A percentile compares a stretch with the other conserved stretches of the same genome.
These are phyloP conservation scores for Mamestra configurata DNA, from an alignment of 1,140 invertebrate species.

Conservation along the genomic window DNA sequence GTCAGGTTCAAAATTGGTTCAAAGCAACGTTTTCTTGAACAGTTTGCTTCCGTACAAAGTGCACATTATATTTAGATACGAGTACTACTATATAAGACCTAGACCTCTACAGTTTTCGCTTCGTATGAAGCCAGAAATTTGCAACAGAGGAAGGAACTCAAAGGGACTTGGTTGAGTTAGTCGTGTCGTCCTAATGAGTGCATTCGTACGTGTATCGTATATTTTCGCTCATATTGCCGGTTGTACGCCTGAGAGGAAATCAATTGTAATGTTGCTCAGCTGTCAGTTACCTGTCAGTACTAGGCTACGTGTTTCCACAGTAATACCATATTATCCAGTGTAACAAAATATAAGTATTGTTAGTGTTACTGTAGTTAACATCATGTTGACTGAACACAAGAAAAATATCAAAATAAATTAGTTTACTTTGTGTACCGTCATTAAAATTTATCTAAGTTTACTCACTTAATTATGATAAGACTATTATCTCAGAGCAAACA, in stretches of 20 bases:
- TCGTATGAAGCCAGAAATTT: not conserved
- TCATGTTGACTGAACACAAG: not conserved
- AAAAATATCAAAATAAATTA: too few relatives aligned
- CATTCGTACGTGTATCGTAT: slow-evolving; percentile 36
- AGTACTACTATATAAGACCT: too few relatives aligned
- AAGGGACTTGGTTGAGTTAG: not conserved
- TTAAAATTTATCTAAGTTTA: not conserved
- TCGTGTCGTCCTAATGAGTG: slow-evolving; percentile 15
- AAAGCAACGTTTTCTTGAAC: too few relatives aligned
- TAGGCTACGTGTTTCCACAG: not conserved
- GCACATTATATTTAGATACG: too few relatives aligned
- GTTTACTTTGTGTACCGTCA: not conserved
- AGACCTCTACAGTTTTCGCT: too few relatives aligned
- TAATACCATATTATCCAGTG: not conserved
- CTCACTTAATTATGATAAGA: not conserved
- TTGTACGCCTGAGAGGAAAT: slow-evolving; percentile 1
- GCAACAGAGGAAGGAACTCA: not conserved
- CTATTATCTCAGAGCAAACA: not conserved
- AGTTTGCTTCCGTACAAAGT: too few relatives aligned
- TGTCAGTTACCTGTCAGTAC: not conserved
- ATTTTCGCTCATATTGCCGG: not conserved
- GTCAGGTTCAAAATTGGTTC: too few relatives aligned
- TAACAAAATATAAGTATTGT: not conserved
- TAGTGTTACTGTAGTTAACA: not conserved
- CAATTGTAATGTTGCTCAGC: not conserved